Evolutionary conservation across 2,797 vertebrate species (phyloP), one percentile per base, ranked within the genome.

Genomic region (Helarctos malayanus): DNA sequence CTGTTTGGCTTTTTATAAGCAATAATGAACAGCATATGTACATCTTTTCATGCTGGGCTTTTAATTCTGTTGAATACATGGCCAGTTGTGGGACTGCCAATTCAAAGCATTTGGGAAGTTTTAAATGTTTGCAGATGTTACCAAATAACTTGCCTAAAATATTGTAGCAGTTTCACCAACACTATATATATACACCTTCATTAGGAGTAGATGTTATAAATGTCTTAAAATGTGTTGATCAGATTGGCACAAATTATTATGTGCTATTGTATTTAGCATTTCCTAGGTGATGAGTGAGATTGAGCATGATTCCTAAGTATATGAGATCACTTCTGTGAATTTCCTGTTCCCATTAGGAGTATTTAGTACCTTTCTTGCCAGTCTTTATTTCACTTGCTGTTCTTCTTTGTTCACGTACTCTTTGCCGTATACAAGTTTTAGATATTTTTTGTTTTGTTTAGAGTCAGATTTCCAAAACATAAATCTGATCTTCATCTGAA

Each of bases 101-200:
- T 18, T 83, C 56, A 89, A 81, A 80, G n/a, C 7, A 13, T 56
- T 81, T 83, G 84, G 13, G 18, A 93, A 95, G 7, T 68, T 90
- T 69, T 90, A 54, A 89, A 73, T 69, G 68, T 83, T 96, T 69
- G 38, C 32, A 87, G 38, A 95, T 87, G 57, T 29, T 63, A 71
- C 79, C 35, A 73, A 93, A 69, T 57, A 91, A 57, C 27, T 75
- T 45, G 49, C 6, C 4, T 32, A 32, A 68, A 65, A 56, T 21
- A 14, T 9, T 16, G 2, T 47, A 94, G 68, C 21, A 81, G 89
- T 88, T 84, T 84, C 59, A 57, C 63, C 65, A 69, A 82, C 18
- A 32, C 0, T 86, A 29, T 82, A 38, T 82, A 38, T 75, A 35
- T 56, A 11, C 2, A 80, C 7, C 15, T 86, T 93, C 52, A 83